phyloP scores from a whole-genome alignment of 2,113 vertebrate species.

The Anseranas semipalmata region DNA sequence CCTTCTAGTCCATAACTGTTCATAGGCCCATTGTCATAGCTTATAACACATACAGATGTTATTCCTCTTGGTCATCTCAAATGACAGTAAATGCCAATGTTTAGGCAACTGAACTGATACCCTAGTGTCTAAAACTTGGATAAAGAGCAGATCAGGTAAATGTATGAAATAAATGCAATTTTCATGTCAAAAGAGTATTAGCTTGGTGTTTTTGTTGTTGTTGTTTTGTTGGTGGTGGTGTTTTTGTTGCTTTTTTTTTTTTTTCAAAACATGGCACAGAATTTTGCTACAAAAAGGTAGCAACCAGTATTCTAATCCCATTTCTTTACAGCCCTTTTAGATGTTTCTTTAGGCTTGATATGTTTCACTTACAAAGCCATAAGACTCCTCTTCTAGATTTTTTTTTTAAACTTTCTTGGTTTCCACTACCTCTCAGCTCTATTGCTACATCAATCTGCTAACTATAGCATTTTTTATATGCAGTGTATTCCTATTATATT shows the following conservation, averaged over 20 bases:
- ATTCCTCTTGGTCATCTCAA: not conserved
- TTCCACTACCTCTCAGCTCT: not conserved
- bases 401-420: not conserved
- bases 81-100: not conserved
- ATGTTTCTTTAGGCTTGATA: not conserved
- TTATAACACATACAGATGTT: not conserved
- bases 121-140: not conserved
- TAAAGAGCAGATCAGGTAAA: not conserved
- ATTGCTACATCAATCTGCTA: not conserved
- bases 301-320: not conserved
- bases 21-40: rapidly evolving
- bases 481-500: not conserved
- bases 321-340: not conserved
- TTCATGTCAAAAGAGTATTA: not conserved
- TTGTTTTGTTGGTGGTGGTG: no score
- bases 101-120: not conserved
- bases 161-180: not conserved
- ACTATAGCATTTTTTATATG: not conserved
- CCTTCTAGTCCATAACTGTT: not conserved
- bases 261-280: rapidly evolving
- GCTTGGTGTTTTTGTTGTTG: not conserved
- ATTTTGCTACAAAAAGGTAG: not conserved
- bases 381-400: not conserved
- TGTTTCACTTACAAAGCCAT: not conserved
- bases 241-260: not conserved